phyloP scores from a whole-genome alignment of 35 echinoderm and acorn worm genomes.

The Patiria miniata region DNA sequence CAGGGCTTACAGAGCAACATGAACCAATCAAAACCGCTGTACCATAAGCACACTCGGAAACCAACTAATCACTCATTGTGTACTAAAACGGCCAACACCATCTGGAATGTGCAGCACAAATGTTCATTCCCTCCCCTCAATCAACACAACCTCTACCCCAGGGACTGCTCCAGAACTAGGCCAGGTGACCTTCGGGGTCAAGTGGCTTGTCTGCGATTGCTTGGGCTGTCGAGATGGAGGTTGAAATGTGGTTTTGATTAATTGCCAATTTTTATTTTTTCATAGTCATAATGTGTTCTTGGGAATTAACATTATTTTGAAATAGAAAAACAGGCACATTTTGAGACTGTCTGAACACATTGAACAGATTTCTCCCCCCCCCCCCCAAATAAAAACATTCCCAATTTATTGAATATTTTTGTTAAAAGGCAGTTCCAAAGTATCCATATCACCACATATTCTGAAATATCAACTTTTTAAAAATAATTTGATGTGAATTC shows the following conservation, averaged over 20 bases:
- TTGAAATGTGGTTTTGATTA: background rate
- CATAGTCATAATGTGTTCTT: background rate
- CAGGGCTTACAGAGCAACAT: background rate
- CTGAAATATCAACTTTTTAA: no score
- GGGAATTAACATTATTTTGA: background rate
- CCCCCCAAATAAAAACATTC: no score
- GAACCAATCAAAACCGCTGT: background rate
- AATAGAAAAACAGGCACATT: background rate
- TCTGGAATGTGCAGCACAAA: slow-evolving; percentile 3
- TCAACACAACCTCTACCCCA: slow-evolving; percentile 11
- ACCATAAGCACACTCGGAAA: background rate
- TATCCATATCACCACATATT: no score
- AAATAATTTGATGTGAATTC: no score
- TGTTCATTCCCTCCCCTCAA: background rate
- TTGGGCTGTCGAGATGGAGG: background rate
- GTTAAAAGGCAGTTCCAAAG: no score
- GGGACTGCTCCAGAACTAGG: slow-evolving; percentile 4
- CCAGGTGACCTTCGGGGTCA: background rate
- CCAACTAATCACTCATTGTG: background rate
- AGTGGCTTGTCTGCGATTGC: background rate
- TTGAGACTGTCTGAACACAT: background rate
- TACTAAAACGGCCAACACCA: background rate
- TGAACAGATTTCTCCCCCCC: no score
- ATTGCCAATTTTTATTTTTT: background rate
- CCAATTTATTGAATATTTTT: no score